Evolutionary conservation across 2,113 vertebrate species (phyloP).

Genomic region (Aegithalos caudatus): DNA sequence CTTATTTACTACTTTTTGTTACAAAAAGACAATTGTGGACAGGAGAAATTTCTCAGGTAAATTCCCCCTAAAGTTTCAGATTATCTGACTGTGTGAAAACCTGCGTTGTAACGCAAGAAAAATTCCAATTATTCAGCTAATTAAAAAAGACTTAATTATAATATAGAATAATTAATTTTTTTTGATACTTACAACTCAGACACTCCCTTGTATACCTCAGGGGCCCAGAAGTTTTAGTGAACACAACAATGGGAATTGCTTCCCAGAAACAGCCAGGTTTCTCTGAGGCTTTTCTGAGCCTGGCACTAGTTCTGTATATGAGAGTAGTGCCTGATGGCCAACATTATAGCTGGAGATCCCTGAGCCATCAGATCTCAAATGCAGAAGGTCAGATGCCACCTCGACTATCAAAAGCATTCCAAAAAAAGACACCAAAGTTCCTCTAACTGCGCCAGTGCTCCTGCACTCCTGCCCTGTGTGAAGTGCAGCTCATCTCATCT

Average conservation of each 20-base stretch:
- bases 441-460: not conserved
- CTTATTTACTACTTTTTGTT: not conserved
- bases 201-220: constrained; percentile 36
- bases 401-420: constrained; percentile 28
- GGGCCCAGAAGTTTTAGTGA: not conserved
- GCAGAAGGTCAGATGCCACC: constrained; percentile 27
- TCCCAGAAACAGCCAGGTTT: not conserved
- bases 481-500: not conserved
- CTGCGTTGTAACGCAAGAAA: not conserved
- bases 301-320: not conserved
- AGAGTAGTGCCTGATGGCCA: not conserved
- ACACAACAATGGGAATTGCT: constrained; percentile 21
- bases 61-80: not conserved
- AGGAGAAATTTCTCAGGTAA: constrained; percentile 25
- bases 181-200: constrained; percentile 64
- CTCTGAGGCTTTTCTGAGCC: not conserved
- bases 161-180: constrained; percentile 62
- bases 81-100: not conserved
- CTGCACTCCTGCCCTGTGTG: not conserved
- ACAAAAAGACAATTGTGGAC: not conserved
- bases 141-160: constrained; percentile 62
- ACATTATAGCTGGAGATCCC: not conserved
- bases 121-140: constrained; percentile 49
- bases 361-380: not conserved
- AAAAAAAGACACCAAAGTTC: constrained; percentile 57